Evolutionary conservation across 1,140 invertebrate genomes (phyloP).

Genomic region (Nasonia giraulti): DNA sequence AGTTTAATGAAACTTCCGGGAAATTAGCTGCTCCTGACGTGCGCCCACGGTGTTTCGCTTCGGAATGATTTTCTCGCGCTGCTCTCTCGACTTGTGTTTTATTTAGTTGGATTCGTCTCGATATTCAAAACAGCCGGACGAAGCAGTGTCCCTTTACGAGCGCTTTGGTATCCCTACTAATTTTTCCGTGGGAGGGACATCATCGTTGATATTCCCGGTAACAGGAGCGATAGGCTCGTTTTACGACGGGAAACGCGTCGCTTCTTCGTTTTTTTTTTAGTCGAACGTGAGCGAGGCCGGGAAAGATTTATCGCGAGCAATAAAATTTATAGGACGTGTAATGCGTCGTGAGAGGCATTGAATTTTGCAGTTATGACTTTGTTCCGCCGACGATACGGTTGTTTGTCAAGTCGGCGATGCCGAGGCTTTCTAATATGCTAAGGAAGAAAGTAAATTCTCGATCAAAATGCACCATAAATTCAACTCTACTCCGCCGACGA

Average conservation of each 20-base stretch:
- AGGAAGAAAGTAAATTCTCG: not conserved
- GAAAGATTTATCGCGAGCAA: conserved; percentile 18
- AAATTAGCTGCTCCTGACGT: not conserved
- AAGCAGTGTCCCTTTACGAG: conserved; percentile 4
- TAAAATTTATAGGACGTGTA: conserved; percentile 15
- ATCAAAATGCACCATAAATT: no score
- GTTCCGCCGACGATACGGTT: not conserved
- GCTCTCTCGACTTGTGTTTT: not conserved
- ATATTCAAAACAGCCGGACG: conserved; percentile 25
- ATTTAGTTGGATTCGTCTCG: not conserved
- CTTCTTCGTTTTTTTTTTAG: not conserved
- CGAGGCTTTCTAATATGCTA: not conserved
- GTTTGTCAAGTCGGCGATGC: not conserved
- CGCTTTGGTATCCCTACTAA: conserved; percentile 4
- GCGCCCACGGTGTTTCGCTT: not conserved
- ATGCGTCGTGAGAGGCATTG: not conserved
- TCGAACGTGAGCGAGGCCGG: not conserved
- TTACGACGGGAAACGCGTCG: conserved; percentile 24
- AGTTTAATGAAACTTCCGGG: not conserved
- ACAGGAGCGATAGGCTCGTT: not conserved
- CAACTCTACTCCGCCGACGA: no score
- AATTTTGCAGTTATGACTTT: not conserved
- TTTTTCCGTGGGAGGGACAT: not conserved
- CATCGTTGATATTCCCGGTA: conserved; percentile 1
- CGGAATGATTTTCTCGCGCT: not conserved